phyloP scores from a whole-genome alignment of 2,888 invertebrate species.

The Xestia xanthographa region DNA sequence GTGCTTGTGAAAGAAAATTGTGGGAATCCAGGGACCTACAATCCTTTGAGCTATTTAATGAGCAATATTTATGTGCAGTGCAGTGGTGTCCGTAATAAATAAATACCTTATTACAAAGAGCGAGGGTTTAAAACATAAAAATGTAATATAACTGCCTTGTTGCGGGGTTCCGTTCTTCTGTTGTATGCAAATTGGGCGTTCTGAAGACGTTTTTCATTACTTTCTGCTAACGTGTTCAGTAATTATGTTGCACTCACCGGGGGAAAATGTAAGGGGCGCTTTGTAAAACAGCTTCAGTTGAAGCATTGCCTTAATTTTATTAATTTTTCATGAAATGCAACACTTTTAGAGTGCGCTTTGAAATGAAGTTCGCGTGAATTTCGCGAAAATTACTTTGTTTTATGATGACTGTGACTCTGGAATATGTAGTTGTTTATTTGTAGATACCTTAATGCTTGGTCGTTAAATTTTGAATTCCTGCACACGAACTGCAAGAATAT shows the following conservation, averaged over 20 bases:
- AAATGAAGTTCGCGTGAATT: constrained; percentile 50
- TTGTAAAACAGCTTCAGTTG: constrained; percentile 65
- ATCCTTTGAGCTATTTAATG: constrained; percentile 47
- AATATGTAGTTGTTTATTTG: constrained; percentile 35
- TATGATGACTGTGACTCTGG: constrained; percentile 30
- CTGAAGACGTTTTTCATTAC: constrained; percentile 70
- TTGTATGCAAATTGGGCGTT: constrained; percentile 71
- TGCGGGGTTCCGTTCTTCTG: constrained; percentile 42
- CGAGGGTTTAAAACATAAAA: constrained; percentile 45
- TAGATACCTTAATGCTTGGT: constrained; percentile 11
- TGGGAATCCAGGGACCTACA: constrained; percentile 28
- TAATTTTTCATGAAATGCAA: constrained; percentile 67
- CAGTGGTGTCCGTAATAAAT: constrained; percentile 45
- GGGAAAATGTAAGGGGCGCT: constrained; percentile 53
- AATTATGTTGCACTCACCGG: constrained; percentile 68
- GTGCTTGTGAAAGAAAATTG: constrained; percentile 55
- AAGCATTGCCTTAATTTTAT: constrained; percentile 68
- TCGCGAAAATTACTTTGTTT: constrained; percentile 53
- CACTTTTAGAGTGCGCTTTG: constrained; percentile 49
- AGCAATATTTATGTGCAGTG: constrained; percentile 42
- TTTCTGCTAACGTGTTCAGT: constrained; percentile 73
- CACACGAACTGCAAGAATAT: constrained; percentile 4
- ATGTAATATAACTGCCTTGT: constrained; percentile 34
- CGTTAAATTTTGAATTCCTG: constrained; percentile 17
- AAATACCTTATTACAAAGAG: constrained; percentile 49